Conservation (phyloP, 2,888 invertebrate species). For the Myopa testacea region DNA sequence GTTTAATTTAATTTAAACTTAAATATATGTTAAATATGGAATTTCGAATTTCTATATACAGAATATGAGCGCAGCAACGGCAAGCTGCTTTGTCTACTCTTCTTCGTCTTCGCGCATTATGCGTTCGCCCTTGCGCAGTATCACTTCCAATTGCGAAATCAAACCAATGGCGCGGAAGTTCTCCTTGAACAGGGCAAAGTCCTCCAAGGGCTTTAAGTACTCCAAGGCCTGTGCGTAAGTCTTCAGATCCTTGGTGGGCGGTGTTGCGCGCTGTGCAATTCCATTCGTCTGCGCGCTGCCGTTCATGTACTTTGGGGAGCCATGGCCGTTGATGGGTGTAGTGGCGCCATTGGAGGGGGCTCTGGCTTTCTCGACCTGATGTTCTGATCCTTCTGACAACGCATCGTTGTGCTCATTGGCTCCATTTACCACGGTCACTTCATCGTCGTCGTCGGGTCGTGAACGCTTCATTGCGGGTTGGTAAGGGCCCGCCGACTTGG, state of each 20-base stretch:
- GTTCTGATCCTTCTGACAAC: constrained; percentile 39
- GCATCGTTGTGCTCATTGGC: constrained; percentile 46
- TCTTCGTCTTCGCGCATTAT: background rate
- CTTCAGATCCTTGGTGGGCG: constrained; percentile 53
- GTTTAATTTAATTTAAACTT: too few species aligned
- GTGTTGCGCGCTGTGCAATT: background rate
- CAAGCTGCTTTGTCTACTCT: too few species aligned
- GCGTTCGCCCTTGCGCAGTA: constrained; percentile 58
- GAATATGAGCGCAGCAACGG: background rate
- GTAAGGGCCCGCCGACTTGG: constrained; percentile 27
- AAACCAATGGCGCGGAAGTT: constrained; percentile 65
- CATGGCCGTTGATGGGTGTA: constrained; percentile 44
- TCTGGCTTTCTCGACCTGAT: constrained; percentile 34
- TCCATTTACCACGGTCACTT: constrained; percentile 52
- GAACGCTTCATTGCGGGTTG: constrained; percentile 51
- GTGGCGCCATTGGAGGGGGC: constrained; percentile 24
- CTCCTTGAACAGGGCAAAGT: constrained; percentile 63
- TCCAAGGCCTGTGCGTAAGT: constrained; percentile 61
- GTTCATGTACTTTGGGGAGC: constrained; percentile 20
- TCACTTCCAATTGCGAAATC: constrained; percentile 61
- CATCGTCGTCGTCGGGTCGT: constrained; percentile 51
- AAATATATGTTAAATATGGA: too few species aligned
- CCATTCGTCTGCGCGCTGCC: background rate
- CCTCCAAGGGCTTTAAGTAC: constrained; percentile 63
- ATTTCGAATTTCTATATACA: background rate